These are phyloP conservation scores for Dolichoris vasculosae DNA, from an alignment of 1,140 invertebrate species.

Conservation along the genomic window DNA sequence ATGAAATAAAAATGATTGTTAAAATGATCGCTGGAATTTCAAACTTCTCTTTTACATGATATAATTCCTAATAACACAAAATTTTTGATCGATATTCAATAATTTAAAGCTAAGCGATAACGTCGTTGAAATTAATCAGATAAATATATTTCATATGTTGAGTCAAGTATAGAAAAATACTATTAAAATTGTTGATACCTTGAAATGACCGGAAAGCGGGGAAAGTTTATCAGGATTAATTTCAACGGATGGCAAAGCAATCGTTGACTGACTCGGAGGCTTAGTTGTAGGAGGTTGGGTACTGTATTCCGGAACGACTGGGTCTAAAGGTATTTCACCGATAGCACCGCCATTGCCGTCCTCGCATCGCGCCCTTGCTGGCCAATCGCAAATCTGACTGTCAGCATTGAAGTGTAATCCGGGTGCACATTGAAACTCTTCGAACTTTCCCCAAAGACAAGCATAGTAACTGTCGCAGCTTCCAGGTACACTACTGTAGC, in stretches of 20 bases:
- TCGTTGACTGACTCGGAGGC: slow-evolving; percentile 53
- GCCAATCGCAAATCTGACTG: slow-evolving; percentile 86
- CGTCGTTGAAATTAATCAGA: not conserved
- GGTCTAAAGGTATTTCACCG: slow-evolving; percentile 12
- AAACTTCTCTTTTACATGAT: no score
- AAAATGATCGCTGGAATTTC: no score
- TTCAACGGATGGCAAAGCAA: slow-evolving; percentile 55
- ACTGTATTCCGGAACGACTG: not conserved
- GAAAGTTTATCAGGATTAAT: slow-evolving; percentile 70
- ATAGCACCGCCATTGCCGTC: not conserved
- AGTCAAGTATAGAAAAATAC: no score
- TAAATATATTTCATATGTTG: no score
- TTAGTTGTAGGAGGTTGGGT: slow-evolving; percentile 38
- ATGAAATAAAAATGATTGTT: no score
- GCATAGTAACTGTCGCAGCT: slow-evolving; percentile 85
- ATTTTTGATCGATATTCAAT: no score
- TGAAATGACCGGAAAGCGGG: slow-evolving; percentile 68
- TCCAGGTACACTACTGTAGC: slow-evolving; percentile 78
- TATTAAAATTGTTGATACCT: slow-evolving; percentile 55
- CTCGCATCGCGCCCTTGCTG: slow-evolving; percentile 80
- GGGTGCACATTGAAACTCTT: slow-evolving; percentile 82
- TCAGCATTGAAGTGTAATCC: slow-evolving; percentile 87
- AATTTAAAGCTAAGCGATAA: not conserved
- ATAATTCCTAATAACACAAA: no score
- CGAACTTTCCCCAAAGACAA: slow-evolving; percentile 85